Evolutionary conservation across 2,113 vertebrate species (phyloP).

Genomic region (Pteronura brasiliensis): DNA sequence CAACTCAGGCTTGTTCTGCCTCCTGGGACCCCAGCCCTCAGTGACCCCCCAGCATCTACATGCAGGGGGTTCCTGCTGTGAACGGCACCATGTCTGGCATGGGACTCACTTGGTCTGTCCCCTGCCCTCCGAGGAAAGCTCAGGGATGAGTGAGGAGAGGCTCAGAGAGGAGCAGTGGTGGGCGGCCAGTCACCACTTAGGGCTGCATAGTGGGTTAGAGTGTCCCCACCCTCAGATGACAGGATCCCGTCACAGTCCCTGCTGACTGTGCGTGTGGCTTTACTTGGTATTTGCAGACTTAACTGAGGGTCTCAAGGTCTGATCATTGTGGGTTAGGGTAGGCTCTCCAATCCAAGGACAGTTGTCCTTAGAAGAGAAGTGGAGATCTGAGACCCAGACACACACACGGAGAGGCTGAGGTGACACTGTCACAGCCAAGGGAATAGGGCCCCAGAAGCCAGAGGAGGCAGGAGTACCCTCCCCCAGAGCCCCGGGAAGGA

Average conservation of each 20-base stretch:
- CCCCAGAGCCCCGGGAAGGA: not conserved
- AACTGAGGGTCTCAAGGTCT: not conserved
- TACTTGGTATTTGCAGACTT: not conserved
- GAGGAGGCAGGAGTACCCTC: not conserved
- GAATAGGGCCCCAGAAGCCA: not conserved
- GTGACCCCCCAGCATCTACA: not conserved
- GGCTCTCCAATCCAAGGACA: not conserved
- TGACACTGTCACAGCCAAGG: not conserved
- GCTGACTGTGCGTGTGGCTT: not conserved
- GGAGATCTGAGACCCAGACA: not conserved
- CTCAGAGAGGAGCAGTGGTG: not conserved
- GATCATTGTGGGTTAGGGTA: not conserved
- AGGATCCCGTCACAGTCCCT: accelerated
- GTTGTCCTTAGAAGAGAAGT: not conserved
- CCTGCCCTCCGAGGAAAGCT: not conserved
- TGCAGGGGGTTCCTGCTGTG: accelerated
- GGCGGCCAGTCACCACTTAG: not conserved
- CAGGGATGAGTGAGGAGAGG: not conserved
- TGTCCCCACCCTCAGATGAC: no score
- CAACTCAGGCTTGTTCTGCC: not conserved
- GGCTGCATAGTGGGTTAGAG: not conserved
- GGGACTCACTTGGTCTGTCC: not conserved
- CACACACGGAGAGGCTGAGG: not conserved
- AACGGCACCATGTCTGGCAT: accelerated
- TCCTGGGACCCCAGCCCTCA: not conserved